Base-by-base conservation (phyloP, 2,797 vertebrate species). In the Notolepis coatsorum region DNA sequence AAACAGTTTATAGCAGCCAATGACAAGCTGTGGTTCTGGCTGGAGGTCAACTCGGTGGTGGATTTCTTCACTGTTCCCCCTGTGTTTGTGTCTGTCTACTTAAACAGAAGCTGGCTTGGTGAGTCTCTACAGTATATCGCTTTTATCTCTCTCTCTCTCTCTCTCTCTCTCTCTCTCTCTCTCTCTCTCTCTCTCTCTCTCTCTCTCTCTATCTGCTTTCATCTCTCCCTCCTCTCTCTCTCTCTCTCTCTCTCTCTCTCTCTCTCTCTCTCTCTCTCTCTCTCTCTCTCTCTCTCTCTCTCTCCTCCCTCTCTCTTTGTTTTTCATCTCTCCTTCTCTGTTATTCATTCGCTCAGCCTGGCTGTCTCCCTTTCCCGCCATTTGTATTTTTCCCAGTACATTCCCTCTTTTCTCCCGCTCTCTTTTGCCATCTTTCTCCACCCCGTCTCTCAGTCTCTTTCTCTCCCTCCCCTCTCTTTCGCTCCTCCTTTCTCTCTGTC, bases 31-130 rank as follows among this genome's bases (percentile, higher is more conserved):
- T 98, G 96, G 97, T 98, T 99, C 91, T 99, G 97, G 97, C 87
- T 99, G 83, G 97, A 99, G 91, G 97, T 99, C 89, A 97, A 97
- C 86, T 98, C 97, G 4, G 96, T 98, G 58, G 97, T 98, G 75
- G 97, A 98, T 88, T 98, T 98, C 94, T 98, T 98, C 93, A 98
- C 97, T 0, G 96, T 98, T 48, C 97, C 96, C 70, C 97, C 97
- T 0, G 97, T 98, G 68, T 98, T 98, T 81, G 97, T 98, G 79
- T 98, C 97, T 55, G 97, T 98, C 71, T 98, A 98, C 92, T 90
- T 98, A 88, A 97, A 96, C 93, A 95, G 97, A 89, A 98, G 97
- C 87, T 98, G 97, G 97, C 94, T 98, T 23, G 97, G 97, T 98
- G 92, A 97, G 96, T 93, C 58, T 59, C 63, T 75, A 23, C 15